Evolutionary conservation across 2,888 invertebrate species (phyloP).

Genomic region (Eupithecia inturbata): DNA sequence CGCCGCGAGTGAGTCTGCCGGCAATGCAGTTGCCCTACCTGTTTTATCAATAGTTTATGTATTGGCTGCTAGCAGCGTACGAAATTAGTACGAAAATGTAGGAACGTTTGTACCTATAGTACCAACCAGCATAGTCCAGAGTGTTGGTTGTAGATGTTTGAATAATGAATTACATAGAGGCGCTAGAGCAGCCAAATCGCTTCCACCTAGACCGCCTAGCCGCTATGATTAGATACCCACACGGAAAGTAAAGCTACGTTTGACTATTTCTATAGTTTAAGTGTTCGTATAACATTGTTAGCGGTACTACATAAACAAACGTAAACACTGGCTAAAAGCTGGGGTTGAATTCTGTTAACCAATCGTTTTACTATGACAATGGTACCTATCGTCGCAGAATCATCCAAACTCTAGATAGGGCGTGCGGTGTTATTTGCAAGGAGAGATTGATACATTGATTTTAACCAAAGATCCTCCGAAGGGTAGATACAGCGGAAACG

Average conservation of each 20-base stretch:
- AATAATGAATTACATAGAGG: background rate
- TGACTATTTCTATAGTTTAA: background rate
- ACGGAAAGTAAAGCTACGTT: background rate
- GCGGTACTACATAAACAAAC: too few relatives aligned
- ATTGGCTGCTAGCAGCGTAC: slow-evolving; percentile 51
- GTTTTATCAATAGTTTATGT: slow-evolving; percentile 73
- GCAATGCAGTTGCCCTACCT: slow-evolving; percentile 56
- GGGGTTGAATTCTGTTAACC: too few relatives aligned
- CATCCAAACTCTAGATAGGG: too few relatives aligned
- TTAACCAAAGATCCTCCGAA: too few relatives aligned
- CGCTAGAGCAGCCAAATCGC: background rate
- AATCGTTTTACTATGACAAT: too few relatives aligned
- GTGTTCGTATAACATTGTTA: too few relatives aligned
- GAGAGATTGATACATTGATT: too few relatives aligned
- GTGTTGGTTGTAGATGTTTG: background rate
- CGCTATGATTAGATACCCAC: background rate
- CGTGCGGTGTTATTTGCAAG: too few relatives aligned
- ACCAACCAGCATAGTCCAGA: background rate
- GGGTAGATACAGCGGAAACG: too few relatives aligned
- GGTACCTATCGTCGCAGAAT: too few relatives aligned
- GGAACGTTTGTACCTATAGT: slow-evolving; percentile 13
- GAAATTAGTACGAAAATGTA: slow-evolving; percentile 35
- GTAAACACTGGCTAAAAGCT: too few relatives aligned
- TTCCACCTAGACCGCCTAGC: background rate
- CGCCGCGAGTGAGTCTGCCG: slow-evolving; percentile 46